Evolutionary conservation across 2,113 vertebrate genomes (phyloP).

Genomic region (Psettodes erumei): DNA sequence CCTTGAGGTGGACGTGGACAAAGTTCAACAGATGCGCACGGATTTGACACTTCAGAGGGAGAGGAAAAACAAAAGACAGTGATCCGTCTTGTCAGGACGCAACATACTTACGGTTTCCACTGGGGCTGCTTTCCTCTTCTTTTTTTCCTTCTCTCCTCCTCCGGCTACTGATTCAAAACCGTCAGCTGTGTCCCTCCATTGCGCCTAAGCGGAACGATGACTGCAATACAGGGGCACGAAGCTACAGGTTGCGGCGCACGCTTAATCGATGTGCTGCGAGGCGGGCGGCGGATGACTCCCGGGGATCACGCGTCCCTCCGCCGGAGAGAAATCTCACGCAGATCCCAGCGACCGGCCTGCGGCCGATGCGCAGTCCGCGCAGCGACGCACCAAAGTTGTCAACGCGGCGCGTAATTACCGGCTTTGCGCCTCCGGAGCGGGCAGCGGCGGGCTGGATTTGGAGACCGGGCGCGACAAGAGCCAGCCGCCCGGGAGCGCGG

Average conservation of each 20-base stretch:
- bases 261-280: constrained; percentile 37
- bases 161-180: constrained; percentile 70
- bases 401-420: constrained; percentile 65
- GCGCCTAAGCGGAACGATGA: constrained; percentile 61
- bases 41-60: constrained; percentile 26
- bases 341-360: constrained; percentile 52
- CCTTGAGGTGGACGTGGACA: constrained; percentile 67
- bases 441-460: constrained; percentile 42
- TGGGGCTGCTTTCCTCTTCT: constrained; percentile 57
- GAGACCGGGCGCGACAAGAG: constrained; percentile 47
- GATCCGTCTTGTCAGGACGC: constrained; percentile 24
- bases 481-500: constrained; percentile 20
- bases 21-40: constrained; percentile 51
- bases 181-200: constrained; percentile 83
- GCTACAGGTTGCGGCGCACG: constrained; percentile 77
- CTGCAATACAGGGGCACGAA: constrained; percentile 54
- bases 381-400: constrained; percentile 68
- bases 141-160: constrained; percentile 62
- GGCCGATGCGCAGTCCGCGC: constrained; percentile 65
- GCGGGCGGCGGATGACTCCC: constrained; percentile 24
- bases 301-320: constrained; percentile 33
- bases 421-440: constrained; percentile 50
- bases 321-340: constrained; percentile 26
- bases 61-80: constrained; percentile 30
- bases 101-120: constrained; percentile 77